phyloP scores from a whole-genome alignment of 2,888 invertebrate genomes.

The Odontothrips loti region DNA sequence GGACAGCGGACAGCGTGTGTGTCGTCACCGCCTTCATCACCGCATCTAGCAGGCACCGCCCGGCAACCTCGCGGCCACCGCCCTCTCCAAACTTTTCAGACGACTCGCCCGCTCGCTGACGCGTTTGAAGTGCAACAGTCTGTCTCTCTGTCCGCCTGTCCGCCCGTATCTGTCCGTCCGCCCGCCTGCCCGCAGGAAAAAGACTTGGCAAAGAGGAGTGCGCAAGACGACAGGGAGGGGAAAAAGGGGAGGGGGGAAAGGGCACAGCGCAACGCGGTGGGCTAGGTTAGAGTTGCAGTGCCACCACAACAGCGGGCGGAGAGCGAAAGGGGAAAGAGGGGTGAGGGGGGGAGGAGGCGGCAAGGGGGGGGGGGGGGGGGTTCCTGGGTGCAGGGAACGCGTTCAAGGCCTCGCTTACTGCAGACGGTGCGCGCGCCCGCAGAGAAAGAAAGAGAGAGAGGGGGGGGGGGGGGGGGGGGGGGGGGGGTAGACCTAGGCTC shows the following conservation, averaged over 20 bases:
- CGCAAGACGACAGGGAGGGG: neutral
- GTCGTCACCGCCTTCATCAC: neutral
- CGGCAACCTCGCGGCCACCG: neutral
- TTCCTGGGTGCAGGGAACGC: conserved; percentile 5
- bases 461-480: neutral
- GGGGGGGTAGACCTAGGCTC: neutral
- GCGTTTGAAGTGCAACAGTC: no score
- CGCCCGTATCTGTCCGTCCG: neutral
- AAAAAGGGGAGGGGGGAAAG: neutral
- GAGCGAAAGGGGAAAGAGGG: neutral
- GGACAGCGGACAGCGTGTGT: neutral
- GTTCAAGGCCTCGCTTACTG: conserved; percentile 12
- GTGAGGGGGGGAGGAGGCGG: neutral
- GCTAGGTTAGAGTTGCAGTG: conserved; percentile 26
- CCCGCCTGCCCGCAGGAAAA: neutral
- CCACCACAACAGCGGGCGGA: neutral
- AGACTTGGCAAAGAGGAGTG: neutral
- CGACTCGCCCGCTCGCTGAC: neutral
- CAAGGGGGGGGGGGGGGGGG: neutral
- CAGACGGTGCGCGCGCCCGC: neutral
- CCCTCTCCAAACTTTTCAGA: neutral
- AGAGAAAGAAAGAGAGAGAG: neutral
- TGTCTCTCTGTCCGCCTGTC: no score
- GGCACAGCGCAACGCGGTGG: neutral
- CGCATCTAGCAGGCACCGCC: no score